These are phyloP conservation scores for Druon quercuslanigerum DNA, from an alignment of 1,140 invertebrate species.

Conservation along the genomic window DNA sequence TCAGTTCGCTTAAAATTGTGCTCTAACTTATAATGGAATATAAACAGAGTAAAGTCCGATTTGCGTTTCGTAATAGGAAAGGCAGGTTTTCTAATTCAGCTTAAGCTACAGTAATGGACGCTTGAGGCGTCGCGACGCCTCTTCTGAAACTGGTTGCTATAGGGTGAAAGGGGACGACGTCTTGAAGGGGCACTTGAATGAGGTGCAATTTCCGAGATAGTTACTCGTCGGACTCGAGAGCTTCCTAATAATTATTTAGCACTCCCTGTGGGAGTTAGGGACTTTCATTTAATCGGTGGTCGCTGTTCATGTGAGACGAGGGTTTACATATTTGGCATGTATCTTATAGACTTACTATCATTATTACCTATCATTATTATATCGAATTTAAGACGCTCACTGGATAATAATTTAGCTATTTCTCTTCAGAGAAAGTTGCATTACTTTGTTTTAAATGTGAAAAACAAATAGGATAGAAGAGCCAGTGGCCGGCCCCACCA, in stretches of 20 bases:
- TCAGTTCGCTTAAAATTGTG: too few species aligned
- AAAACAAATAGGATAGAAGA: too few species aligned
- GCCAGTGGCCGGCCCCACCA: too few species aligned
- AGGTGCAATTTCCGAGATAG: slow-evolving; percentile 57
- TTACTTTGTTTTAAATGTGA: too few species aligned
- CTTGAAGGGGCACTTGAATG: slow-evolving; percentile 53
- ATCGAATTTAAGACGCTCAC: too few species aligned
- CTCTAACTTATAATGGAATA: too few species aligned
- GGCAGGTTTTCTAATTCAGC: slow-evolving; percentile 46
- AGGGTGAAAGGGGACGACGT: slow-evolving; percentile 36
- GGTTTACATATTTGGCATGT: neutral
- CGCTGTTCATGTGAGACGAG: slow-evolving; percentile 43
- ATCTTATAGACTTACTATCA: too few species aligned
- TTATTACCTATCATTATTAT: too few species aligned
- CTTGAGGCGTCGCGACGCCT: slow-evolving; percentile 41
- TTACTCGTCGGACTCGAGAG: slow-evolving; percentile 44
- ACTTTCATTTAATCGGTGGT: slow-evolving; percentile 49
- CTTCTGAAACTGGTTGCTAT: slow-evolving; percentile 19
- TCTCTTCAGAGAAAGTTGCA: too few species aligned
- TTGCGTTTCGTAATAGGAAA: slow-evolving; percentile 46
- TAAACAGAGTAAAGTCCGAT: too few species aligned
- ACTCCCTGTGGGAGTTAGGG: slow-evolving; percentile 43
- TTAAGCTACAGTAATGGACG: slow-evolving; percentile 48
- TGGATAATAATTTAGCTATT: too few species aligned
- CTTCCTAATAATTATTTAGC: slow-evolving; percentile 59